Evolutionary conservation across 2,113 vertebrate genomes (phyloP), one percentile per base, ranked within the genome.

Genomic region (Corythaeola cristata): DNA sequence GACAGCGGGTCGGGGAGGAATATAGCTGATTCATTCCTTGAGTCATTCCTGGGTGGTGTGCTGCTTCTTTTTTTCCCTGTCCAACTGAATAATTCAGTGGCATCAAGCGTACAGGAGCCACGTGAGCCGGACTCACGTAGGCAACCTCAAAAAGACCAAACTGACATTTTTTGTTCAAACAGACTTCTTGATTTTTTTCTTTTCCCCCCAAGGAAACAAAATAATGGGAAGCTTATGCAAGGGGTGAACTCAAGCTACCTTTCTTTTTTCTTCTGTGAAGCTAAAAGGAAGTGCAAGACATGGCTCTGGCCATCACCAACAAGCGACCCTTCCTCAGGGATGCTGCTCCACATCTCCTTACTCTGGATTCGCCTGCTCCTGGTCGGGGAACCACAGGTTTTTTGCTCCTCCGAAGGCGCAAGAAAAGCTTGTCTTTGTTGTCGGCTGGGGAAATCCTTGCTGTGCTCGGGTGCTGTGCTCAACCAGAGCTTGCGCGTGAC

Each of bases 141-240:
- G 15, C 82, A 56, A 75, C 60, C 62, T 72, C 37, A 92, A 90
- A 94, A 91, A 85, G 88, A 78, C 71, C 90, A 92, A 79, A 85
- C 58, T 92, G 96, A 85, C 78, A 76, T 94, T 96, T 96, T 96
- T 79, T 79, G 44, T 72, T 93, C 67, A 75, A 82, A 78, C 3
- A 2, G 69, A 67, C 44, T 69, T 79, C 49, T 11, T 82, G 62
- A 45, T 55, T 18, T 49, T 28, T 12, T 55, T 18, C 44, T 28
- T 12, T 10, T 8, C 1, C 3, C 3, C n/a, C 63, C 15, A 83
- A 79, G 82, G 95, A 92, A 81, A 26, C 71, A 66, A 56, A 88
- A 88, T 74, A 78, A 59, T 4, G 1, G 26, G 52, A 78, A 68
- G 26, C 35, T 93, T 78, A 72, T 35, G 52, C 62, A 68, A 91